These are phyloP conservation scores for Telenomus remus DNA, from an alignment of 1,140 invertebrate species.

Conservation along the genomic window DNA sequence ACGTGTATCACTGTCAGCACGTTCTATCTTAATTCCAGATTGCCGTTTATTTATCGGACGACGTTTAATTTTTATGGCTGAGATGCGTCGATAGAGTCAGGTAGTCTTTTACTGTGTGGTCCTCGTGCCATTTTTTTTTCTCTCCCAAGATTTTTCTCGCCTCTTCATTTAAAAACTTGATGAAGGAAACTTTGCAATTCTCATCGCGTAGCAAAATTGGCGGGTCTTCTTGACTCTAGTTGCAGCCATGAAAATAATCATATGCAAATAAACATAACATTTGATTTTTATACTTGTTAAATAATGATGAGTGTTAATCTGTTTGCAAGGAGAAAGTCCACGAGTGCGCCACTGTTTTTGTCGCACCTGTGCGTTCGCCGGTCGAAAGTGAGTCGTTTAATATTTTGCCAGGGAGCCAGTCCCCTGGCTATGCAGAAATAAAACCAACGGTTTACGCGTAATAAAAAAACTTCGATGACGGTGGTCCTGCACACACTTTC, in stretches of 20 bases:
- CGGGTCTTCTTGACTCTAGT: no score
- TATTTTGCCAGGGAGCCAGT: conserved; percentile 24
- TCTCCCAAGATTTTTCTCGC: background rate
- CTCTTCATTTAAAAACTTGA: no score
- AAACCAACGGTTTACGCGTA: conserved; percentile 72
- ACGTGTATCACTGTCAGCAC: conserved; percentile 60
- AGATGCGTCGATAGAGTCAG: conserved; percentile 67
- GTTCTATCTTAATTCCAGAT: conserved; percentile 74
- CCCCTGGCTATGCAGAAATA: conserved; percentile 61
- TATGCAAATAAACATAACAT: background rate
- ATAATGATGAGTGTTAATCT: background rate
- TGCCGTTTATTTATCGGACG: conserved; percentile 75
- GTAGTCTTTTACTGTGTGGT: conserved; percentile 66
- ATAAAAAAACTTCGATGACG: conserved; percentile 68
- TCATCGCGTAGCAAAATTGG: no score
- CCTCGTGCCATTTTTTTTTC: conserved; percentile 20
- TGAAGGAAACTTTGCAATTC: no score
- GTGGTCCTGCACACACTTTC: conserved; percentile 66
- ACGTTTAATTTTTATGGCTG: conserved; percentile 74
- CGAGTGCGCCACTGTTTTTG: background rate
- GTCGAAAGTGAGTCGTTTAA: conserved; percentile 57
- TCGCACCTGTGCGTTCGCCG: conserved; percentile 21
- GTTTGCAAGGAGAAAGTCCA: background rate
- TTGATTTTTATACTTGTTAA: background rate
- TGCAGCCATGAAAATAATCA: no score